Conservation (phyloP, 2,797 vertebrate genomes). For the Aeoliscus strigatus region DNA sequence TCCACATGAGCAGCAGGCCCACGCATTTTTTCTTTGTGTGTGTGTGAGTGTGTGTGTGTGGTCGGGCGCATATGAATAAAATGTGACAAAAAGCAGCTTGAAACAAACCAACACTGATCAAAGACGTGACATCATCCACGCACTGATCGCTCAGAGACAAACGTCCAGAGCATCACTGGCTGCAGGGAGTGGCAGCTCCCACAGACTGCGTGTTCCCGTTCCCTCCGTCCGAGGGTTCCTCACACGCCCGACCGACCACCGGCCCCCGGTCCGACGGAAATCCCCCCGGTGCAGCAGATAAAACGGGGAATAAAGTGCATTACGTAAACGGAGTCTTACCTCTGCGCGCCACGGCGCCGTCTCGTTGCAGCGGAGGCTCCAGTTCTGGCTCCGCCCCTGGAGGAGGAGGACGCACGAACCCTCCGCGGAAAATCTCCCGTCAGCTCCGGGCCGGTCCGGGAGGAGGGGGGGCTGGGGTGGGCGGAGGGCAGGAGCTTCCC, state of each 20-base stretch:
- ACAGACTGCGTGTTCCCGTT: slow-evolving; percentile 48
- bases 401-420: slow-evolving; percentile 47
- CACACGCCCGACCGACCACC: background rate
- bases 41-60: no score
- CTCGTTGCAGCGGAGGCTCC: slow-evolving; percentile 64
- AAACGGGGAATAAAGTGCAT: slow-evolving; percentile 36
- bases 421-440: slow-evolving; percentile 34
- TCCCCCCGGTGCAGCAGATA: slow-evolving; percentile 13
- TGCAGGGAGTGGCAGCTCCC: slow-evolving; percentile 81
- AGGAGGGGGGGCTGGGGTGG: slow-evolving; percentile 33
- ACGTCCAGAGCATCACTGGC: slow-evolving; percentile 59
- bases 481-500: slow-evolving; percentile 35
- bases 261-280: slow-evolving; percentile 2
- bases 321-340: slow-evolving; percentile 68
- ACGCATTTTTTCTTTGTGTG: no score
- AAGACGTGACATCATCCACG: background rate
- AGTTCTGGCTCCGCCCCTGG: slow-evolving; percentile 74
- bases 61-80: slow-evolving; percentile 1
- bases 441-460: slow-evolving; percentile 14
- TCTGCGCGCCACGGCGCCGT: slow-evolving; percentile 58
- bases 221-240: slow-evolving; percentile 23
- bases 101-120: background rate
- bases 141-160: slow-evolving; percentile 46
- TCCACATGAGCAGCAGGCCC: slow-evolving; percentile 2
- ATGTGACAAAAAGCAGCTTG: background rate